A percentile compares a stretch with the other conserved stretches of the same genome.
These are phyloP conservation scores for Oryzias dopingdopingensis DNA, from an alignment of 2,797 vertebrate genomes.

Conservation along the genomic window DNA sequence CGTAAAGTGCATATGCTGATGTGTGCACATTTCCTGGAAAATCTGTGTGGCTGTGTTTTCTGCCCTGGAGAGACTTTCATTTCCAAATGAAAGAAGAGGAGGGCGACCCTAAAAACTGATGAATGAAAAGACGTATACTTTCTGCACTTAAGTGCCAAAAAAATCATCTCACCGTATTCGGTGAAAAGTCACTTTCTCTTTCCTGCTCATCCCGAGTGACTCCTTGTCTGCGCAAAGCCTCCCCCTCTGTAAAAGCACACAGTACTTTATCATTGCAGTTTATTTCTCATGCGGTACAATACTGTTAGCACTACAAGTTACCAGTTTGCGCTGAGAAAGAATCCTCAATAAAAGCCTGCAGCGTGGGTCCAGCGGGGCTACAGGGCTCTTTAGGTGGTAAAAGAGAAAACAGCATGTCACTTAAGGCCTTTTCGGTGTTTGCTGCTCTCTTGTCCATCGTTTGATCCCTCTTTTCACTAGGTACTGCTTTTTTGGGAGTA, in stretches of 20 bases:
- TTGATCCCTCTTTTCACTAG: constrained; percentile 16
- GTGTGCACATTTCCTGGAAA: constrained; percentile 72
- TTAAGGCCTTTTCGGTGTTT: constrained; percentile 27
- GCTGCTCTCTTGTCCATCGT: constrained; percentile 4
- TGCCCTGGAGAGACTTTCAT: constrained; percentile 38
- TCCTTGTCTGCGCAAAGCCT: constrained; percentile 35
- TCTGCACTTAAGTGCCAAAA: constrained; percentile 5
- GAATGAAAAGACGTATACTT: constrained; percentile 2
- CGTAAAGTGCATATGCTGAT: constrained; percentile 54
- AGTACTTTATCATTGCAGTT: constrained; percentile 7
- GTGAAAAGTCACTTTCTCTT: constrained; percentile 66
- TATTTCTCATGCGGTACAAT: not conserved
- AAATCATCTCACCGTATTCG: constrained; percentile 77
- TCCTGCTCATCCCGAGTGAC: constrained; percentile 63
- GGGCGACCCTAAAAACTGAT: constrained; percentile 15
- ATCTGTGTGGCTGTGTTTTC: constrained; percentile 52
- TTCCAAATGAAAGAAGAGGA: constrained; percentile 43
- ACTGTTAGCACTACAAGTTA: constrained; percentile 20
- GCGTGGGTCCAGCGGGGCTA: constrained; percentile 11
- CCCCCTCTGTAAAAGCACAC: constrained; percentile 47
- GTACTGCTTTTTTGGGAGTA: not conserved
- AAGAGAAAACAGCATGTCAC: constrained; percentile 13
- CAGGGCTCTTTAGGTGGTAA: constrained; percentile 31
- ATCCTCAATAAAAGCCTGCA: not conserved
- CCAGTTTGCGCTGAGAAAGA: constrained; percentile 32